These are phyloP conservation scores for Equus przewalskii DNA, from an alignment of 2,113 vertebrate genomes.

Conservation along the genomic window DNA sequence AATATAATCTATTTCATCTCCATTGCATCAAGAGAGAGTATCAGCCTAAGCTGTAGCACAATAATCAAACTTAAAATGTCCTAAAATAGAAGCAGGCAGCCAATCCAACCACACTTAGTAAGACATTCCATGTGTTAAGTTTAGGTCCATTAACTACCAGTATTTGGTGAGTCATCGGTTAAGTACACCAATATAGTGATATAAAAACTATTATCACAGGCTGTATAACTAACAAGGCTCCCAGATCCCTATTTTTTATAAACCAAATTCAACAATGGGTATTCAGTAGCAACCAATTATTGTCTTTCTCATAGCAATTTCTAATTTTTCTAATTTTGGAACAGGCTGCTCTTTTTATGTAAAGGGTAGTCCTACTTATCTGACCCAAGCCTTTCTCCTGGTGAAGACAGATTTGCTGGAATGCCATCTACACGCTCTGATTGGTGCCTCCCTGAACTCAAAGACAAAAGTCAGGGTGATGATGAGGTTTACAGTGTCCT, in stretches of 20 bases:
- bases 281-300: neutral
- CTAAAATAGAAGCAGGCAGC: neutral
- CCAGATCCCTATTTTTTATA: neutral
- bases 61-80: neutral
- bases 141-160: neutral
- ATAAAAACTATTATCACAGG: neutral
- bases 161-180: neutral
- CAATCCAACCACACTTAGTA: neutral
- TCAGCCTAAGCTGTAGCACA: neutral
- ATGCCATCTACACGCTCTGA: neutral
- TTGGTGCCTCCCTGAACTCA: neutral
- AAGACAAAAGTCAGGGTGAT: neutral
- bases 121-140: neutral
- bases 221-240: neutral
- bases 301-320: neutral
- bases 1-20: neutral
- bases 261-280: constrained; percentile 19
- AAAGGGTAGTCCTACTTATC: neutral
- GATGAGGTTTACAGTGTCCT: neutral
- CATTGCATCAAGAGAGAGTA: neutral
- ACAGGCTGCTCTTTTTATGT: neutral
- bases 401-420: neutral
- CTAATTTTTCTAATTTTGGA: constrained; percentile 33
- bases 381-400: neutral
- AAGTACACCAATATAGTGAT: neutral